Base-by-base conservation (phyloP, 2,797 vertebrate species). In the Megaceryle alcyon region DNA sequence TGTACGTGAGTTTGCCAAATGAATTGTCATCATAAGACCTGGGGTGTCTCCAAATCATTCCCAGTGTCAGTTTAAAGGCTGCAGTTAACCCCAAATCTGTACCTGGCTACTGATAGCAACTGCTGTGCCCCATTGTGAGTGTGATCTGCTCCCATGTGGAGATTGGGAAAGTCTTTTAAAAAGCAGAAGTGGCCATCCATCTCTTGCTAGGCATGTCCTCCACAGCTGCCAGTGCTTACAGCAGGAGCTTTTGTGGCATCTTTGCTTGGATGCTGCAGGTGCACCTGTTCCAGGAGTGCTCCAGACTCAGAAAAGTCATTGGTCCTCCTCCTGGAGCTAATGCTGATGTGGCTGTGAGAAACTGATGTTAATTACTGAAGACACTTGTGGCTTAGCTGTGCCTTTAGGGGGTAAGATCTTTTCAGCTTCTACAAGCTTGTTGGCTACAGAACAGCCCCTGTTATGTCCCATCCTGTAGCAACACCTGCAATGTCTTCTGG, bases 1-100 rank as follows among this genome's bases (percentile, higher is more conserved):
- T 1, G 0, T 51, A 20, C 0, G 0, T 5, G 25, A 69, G 16
- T 66, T 54, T 69, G 57, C 35, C 21, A 21, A 68, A 15, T 41
- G 66, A 90, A 31, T 82, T 54, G 31, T 35, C 39, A 13, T 20
- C 1, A 1, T n/a, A 60, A 69, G 57, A 80, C 39, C 22, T 14
- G 16, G 28, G 43, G 14, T 82, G 51, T 56, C 70, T 83, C 82
- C 57, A 82, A 21, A 60, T 77, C 31, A 68, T 53, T 49, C 39
- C 26, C 14, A 33, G 9, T 26, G 4, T 44, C 28, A 88, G 61
- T 79, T 79, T 72, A 88, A 93, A 83, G 56, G 28, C 77, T 83
- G 25, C 31, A 64, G 21, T 44, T 57, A 78, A 37, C 22, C 26
- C 31, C 54, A 79, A 8, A 76, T 77, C 68, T 91, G 3, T 65